Evolutionary conservation across 2,888 invertebrate species (phyloP), one percentile per base, ranked within the genome.

Genomic region (Latheticus oryzae): DNA sequence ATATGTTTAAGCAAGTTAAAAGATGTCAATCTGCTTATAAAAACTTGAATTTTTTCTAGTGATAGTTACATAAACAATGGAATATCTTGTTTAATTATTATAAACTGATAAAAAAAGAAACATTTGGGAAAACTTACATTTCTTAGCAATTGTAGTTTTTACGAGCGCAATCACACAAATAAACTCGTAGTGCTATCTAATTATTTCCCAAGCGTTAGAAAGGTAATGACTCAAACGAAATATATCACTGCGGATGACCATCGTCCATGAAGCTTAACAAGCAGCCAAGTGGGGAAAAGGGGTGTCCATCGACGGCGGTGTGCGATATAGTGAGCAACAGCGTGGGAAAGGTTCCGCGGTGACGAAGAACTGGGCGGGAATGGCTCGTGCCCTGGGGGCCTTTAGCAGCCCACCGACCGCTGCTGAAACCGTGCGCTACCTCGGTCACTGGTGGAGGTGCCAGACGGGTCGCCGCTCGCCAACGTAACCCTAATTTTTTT

Each of bases 301-400:
- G 38, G 43, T 38, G 38, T 23, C 59, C 45, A 3, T 35, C 35
- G 50, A 50, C 50, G 50, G 37, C 50, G 50, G 58, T 58, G 65
- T 67, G 63, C 66, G 63, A 67, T 67, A 67, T 63, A 61, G 65
- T 65, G 62, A 64, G 63, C 62, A 59, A 43, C 59, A 68, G 66
- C 68, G 68, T 68, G 68, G 67, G 68, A 68, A 68, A 67, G 67
- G 68, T 66, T 65, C 62, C 60, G 62, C 65, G 65, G 64, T 68
- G 68, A 68, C 63, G 60, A 50, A 54, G 58, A 57, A 63, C 48
- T 65, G 64, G 66, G 66, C 66, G 63, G 62, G 47, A 56, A 50
- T 58, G 58, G 63, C 60, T 60, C 60, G 59, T 61, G 60, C 43
- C 65, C 63, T 42, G 45, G 50, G 60, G 65, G 60, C 60, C 55